These are phyloP conservation scores for Peromyscus maniculatus DNA, from an alignment of 2,113 vertebrate species.

Conservation along the genomic window DNA sequence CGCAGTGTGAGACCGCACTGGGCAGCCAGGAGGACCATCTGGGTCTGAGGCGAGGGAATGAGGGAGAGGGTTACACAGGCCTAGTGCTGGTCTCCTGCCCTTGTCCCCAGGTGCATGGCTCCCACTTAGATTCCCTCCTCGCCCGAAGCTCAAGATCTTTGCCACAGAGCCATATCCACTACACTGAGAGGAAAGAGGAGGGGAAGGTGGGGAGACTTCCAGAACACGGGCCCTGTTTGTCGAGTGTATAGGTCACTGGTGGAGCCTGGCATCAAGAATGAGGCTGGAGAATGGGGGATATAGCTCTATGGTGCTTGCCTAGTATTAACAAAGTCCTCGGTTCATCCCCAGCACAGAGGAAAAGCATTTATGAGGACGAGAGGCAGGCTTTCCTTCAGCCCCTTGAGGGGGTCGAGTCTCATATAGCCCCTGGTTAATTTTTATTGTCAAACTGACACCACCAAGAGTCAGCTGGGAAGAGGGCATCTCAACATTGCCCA, in stretches of 20 bases:
- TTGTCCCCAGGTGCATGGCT: background rate
- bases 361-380: background rate
- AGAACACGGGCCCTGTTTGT: background rate
- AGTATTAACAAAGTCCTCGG: background rate
- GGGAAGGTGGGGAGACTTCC: background rate
- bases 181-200: too few species aligned
- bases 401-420: background rate
- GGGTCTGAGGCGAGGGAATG: conserved; percentile 57
- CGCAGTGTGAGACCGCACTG: conserved; percentile 89
- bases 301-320: background rate
- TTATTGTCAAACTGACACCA: background rate
- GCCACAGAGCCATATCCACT: background rate
- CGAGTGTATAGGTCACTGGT: background rate
- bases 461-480: background rate
- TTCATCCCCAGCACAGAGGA: background rate
- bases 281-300: background rate
- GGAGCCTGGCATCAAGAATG: background rate
- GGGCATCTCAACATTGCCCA: background rate
- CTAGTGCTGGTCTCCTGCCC: background rate
- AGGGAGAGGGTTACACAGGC: background rate
- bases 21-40: conserved; percentile 86
- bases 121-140: background rate
- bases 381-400: background rate
- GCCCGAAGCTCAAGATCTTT: background rate
- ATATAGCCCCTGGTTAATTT: background rate